These are phyloP conservation scores for Sardina pilchardus DNA, from an alignment of 2,113 vertebrate genomes.

Conservation along the genomic window DNA sequence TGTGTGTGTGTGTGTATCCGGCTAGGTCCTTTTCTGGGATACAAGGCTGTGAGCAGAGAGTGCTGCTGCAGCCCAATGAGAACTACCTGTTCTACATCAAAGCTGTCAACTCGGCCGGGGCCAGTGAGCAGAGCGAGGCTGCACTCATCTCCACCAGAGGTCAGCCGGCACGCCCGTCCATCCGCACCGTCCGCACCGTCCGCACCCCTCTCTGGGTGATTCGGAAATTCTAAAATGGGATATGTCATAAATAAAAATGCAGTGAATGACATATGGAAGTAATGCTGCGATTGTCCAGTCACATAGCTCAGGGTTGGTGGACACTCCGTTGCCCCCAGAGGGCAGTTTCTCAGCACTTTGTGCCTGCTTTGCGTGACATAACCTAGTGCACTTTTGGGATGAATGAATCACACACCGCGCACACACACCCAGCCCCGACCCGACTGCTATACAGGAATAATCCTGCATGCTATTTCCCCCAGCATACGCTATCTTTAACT, in stretches of 20 bases:
- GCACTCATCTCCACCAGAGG: conserved; percentile 95
- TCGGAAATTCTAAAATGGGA: neutral
- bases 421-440: neutral
- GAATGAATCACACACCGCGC: neutral
- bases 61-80: conserved; percentile 86
- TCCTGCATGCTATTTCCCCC: neutral
- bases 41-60: conserved; percentile 79
- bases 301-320: neutral
- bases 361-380: neutral
- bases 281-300: neutral
- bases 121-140: conserved; percentile 93
- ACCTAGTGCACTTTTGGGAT: neutral
- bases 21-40: conserved; percentile 80
- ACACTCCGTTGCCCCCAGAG: neutral
- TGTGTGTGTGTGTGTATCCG: conserved; percentile 1
- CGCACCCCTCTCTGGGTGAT: neutral
- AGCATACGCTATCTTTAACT: neutral
- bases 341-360: neutral
- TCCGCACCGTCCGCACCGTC: neutral
- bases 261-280: neutral
- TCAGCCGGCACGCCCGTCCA: conserved; percentile 47
- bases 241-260: neutral
- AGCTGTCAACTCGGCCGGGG: conserved; percentile 84
- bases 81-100: conserved; percentile 96
- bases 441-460: neutral